A percentile compares a stretch with the other conserved stretches of the same genome.
Conservation (phyloP, 1,140 invertebrate genomes). For the Adelges cooleyi region DNA sequence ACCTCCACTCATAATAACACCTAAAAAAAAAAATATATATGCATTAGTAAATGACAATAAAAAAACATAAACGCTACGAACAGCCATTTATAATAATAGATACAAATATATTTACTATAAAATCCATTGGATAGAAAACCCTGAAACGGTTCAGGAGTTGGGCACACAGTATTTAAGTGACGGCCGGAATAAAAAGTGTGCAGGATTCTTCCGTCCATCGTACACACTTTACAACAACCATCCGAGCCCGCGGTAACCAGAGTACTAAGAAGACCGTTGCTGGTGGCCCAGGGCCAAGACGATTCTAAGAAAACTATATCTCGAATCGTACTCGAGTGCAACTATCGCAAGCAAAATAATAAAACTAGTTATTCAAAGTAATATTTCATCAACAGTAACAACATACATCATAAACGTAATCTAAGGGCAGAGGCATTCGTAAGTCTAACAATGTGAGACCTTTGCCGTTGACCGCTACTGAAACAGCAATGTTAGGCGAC, state of each 20-base stretch:
- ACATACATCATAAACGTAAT: constrained; percentile 43
- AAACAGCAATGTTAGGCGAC: constrained; percentile 42
- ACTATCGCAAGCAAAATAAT: constrained; percentile 35
- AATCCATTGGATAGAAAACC: constrained; percentile 40
- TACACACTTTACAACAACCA: constrained; percentile 42
- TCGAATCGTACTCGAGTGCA: constrained; percentile 40
- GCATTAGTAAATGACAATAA: too few relatives aligned
- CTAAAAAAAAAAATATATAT: constrained; percentile 33
- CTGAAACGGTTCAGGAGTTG: constrained; percentile 42
- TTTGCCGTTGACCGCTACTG: constrained; percentile 42
- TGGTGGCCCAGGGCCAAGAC: constrained; percentile 42
- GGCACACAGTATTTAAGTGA: constrained; percentile 40
- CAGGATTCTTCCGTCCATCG: constrained; percentile 40
- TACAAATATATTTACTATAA: constrained; percentile 37
- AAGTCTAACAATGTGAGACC: constrained; percentile 44
- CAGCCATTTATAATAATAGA: neutral
- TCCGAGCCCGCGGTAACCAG: constrained; percentile 40
- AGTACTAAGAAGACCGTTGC: constrained; percentile 36
- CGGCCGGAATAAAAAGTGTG: constrained; percentile 42
- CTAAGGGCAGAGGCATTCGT: constrained; percentile 43
- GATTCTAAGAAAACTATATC: constrained; percentile 42
- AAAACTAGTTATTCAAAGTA: neutral
- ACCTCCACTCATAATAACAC: constrained; percentile 43
- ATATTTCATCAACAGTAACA: neutral
- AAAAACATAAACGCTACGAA: too few relatives aligned